These are phyloP conservation scores for Drosophila putrida DNA, from an alignment of 2,888 invertebrate species.

Conservation along the genomic window DNA sequence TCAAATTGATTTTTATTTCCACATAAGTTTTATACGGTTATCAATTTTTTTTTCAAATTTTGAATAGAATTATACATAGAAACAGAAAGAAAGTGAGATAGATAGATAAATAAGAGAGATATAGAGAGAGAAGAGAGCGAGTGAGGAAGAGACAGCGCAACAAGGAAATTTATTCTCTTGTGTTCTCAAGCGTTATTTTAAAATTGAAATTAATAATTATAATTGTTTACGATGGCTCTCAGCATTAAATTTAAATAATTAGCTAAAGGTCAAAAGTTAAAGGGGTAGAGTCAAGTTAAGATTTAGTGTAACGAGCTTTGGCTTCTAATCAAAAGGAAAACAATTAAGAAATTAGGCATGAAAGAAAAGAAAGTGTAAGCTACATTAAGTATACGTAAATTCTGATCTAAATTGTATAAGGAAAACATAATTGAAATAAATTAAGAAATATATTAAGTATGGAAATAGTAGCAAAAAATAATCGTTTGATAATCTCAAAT, in stretches of 20 bases:
- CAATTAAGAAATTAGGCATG: constrained; percentile 9
- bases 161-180: constrained; percentile 2
- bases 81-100: constrained; percentile 32
- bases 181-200: constrained; percentile 32
- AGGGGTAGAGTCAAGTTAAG: constrained; percentile 11
- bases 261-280: constrained; percentile 25
- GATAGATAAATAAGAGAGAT: constrained; percentile 24
- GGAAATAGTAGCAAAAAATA: constrained; percentile 18
- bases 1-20: constrained; percentile 35
- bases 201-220: constrained; percentile 2
- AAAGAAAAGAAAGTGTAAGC: constrained; percentile 10
- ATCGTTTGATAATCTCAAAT: constrained; percentile 19
- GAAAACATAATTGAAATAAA: background rate
- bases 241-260: constrained; percentile 7
- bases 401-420: background rate
- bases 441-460: background rate
- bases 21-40: constrained; percentile 11
- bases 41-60: constrained; percentile 22
- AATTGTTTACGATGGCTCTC: constrained; percentile 33
- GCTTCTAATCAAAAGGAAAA: constrained; percentile 6
- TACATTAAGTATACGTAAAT: constrained; percentile 19
- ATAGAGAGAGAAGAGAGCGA: constrained; percentile 18
- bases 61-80: constrained; percentile 19
- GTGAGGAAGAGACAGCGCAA: constrained; percentile 34
- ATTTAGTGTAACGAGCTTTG: constrained; percentile 40